Percentiles rank a stretch among this genome's conserved stretches.
These are phyloP conservation scores for Diphyllodes magnificus DNA, from an alignment of 2,113 vertebrate genomes.

Conservation along the genomic window DNA sequence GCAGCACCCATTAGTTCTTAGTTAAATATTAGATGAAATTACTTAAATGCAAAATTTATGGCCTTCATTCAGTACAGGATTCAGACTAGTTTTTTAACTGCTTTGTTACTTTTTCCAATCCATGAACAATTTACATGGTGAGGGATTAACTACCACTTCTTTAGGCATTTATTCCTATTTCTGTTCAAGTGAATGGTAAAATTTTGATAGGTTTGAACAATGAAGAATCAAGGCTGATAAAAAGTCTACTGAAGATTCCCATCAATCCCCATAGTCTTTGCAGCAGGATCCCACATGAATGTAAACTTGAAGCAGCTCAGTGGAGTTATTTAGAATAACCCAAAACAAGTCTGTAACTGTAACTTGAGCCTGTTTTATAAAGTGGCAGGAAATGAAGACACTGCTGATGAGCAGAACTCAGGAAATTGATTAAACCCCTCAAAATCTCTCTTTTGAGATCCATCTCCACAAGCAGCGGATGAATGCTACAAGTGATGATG, in stretches of 20 bases:
- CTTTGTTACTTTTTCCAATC: neutral
- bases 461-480: neutral
- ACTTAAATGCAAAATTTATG: neutral
- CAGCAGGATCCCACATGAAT: neutral
- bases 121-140: neutral
- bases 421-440: constrained; percentile 21
- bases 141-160: neutral
- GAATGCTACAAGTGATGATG: neutral
- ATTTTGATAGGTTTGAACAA: neutral
- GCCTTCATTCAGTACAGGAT: neutral
- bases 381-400: constrained; percentile 35
- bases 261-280: neutral
- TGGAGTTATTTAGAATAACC: neutral
- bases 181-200: neutral
- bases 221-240: neutral
- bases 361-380: constrained; percentile 25
- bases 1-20: neutral
- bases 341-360: neutral
- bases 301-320: neutral
- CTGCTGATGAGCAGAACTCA: constrained; percentile 4
- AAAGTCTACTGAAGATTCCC: neutral
- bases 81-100: neutral
- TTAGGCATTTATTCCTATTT: neutral
- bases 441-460: neutral
- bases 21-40: neutral